Base-by-base conservation (phyloP, 37 sponge, comb jelly and placozoan genomes). In the Petrosia ficiformis region DNA sequence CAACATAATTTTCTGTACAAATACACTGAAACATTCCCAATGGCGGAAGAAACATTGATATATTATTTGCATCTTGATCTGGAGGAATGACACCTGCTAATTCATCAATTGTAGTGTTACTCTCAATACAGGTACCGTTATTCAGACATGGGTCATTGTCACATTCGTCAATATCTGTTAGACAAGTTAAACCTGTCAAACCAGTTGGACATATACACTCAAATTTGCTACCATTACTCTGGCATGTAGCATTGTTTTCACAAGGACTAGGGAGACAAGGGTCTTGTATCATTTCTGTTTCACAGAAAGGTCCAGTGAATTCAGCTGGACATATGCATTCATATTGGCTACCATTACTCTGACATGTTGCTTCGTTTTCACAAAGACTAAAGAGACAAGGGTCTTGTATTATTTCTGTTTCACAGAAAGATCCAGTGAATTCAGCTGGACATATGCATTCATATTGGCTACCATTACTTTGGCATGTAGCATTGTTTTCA, bases 241-340 rank as follows among this genome's bases (percentile, higher is more conserved):
- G 21, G 57, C 85, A 84, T 3, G 40, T 64, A 1, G 64, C 78
- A 30, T 28, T 57, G 43, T 77, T 66, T 16, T 59, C 39, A 40
- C 83, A 70, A 3, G 70, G 77, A 24, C 6, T 10, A 30, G 63
- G 29, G 25, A 21, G 63, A 56, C 42, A 61, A 0, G 42, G 19
- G 31, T 79, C 78, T 28, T 48, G 48, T 37, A 76, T 61, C n/a
- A n/a, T n/a, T 48, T 83, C 77, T 32, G 68, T 19, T 14, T 48
- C 54, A 82, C 92, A 91, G 30, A 33, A 34, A 14, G 2, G 2
- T 36, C 91, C 91, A 36, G 73, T 75, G 39, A 73, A 90, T 1
- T 74, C 88, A 11, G 37, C 22, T 2, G 56, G 42, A 34, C 91
- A 90, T 39, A 25, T 26, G 57, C 91, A 90, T 11, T 0, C 3